phyloP scores from a whole-genome alignment of 2,113 vertebrate genomes.

The Piprites chloris region DNA sequence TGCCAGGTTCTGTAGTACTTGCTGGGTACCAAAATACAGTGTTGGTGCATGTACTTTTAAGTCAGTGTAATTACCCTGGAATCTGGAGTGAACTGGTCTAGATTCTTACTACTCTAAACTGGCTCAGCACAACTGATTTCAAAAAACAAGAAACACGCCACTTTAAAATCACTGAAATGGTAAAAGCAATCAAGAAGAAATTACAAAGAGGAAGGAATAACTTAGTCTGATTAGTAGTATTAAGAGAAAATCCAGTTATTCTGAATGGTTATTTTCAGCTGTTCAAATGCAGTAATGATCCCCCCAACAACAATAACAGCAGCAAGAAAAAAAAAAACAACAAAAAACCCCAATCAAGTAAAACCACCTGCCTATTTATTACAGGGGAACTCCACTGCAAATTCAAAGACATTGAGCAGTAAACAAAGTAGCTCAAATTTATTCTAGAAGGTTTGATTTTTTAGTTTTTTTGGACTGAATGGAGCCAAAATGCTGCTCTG shows the following conservation, averaged over 20 bases:
- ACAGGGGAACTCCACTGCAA: background rate
- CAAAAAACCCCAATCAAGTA: background rate
- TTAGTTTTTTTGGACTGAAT: background rate
- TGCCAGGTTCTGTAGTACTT: background rate
- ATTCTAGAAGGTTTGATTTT: background rate
- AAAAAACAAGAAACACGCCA: background rate
- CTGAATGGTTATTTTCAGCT: background rate
- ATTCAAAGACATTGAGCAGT: background rate
- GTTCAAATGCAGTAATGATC: background rate
- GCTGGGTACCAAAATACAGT: background rate
- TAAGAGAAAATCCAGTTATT: background rate
- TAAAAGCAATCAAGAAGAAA: background rate
- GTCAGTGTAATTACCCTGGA: background rate
- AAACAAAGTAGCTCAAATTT: background rate
- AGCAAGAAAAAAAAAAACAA: background rate
- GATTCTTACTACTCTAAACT: background rate
- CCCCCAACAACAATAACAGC: background rate
- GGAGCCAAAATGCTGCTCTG: background rate
- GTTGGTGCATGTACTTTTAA: background rate
- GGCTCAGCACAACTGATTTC: background rate
- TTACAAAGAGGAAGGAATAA: background rate
- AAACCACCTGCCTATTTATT: background rate
- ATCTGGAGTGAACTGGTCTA: background rate
- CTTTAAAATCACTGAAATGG: background rate
- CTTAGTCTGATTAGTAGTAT: background rate